Percentiles rank a stretch among this genome's conserved stretches.
Evolutionary conservation across 2,113 vertebrate species (phyloP).

Genomic region (Isurus oxyrinchus): DNA sequence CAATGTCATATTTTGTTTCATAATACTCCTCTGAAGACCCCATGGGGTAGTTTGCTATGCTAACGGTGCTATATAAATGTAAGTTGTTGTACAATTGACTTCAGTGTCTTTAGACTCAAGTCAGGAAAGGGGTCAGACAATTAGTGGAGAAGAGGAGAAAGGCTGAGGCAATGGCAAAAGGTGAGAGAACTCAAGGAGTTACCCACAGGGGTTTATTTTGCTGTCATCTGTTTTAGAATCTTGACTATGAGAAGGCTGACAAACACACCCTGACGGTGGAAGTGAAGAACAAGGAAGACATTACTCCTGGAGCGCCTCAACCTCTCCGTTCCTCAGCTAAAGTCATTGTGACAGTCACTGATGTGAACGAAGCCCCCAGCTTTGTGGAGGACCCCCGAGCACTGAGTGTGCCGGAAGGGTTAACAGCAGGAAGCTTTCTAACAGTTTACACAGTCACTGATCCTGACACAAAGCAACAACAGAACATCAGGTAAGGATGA

Average conservation of each 20-base stretch:
- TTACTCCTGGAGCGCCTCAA: slow-evolving; percentile 55
- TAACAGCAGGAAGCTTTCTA: slow-evolving; percentile 63
- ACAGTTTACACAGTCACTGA: slow-evolving; percentile 67
- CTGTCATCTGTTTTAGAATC: slow-evolving; percentile 58
- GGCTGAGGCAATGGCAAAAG: not conserved
- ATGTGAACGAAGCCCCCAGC: slow-evolving; percentile 76
- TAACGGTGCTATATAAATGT: not conserved
- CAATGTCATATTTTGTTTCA: not conserved
- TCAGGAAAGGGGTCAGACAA: not conserved
- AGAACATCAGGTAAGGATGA: slow-evolving; percentile 61
- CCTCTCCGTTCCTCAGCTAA: slow-evolving; percentile 58
- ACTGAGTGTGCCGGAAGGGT: slow-evolving; percentile 70
- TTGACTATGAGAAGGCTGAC: slow-evolving; percentile 70
- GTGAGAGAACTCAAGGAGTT: not conserved
- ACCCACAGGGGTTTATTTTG: not conserved
- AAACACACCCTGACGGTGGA: slow-evolving; percentile 59
- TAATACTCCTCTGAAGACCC: not conserved
- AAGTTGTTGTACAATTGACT: not conserved
- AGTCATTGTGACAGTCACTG: slow-evolving; percentile 64
- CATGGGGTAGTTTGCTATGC: not conserved
- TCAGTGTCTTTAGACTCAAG: not conserved
- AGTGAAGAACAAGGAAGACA: slow-evolving; percentile 66
- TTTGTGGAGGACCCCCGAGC: slow-evolving; percentile 72
- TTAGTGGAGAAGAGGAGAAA: not conserved
- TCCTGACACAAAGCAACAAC: slow-evolving; percentile 61